Evolutionary conservation across 1,140 invertebrate species (phyloP), one percentile per base, ranked within the genome.

Genomic region (Aphaenogaster floridana): DNA sequence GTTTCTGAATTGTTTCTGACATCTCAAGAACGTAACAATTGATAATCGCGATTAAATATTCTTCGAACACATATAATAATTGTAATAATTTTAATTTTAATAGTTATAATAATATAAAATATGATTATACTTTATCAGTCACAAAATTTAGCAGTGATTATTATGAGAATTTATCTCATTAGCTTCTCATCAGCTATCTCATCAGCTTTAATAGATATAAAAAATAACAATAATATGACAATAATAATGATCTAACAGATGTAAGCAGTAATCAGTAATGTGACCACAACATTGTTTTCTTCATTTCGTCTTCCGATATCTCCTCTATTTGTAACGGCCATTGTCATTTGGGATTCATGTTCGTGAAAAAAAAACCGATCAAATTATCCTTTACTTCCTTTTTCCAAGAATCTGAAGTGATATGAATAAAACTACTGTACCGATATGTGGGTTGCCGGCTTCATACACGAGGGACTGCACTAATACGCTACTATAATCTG

Each of bases 381-480:
- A 90, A 92, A 90, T 91, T 85, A 61, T 48, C 79, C 79, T 54
- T 36, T n/a, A 64, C 42, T 83, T 69, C 42, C 66, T 76, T 45
- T 72, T 61, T 74, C 57, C 13, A 39, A 11, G 17, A 90, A 86
- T 71, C n/a, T 80, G 84, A 79, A 21, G 28, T 77, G 57, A 86
- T 89, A 61, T 91, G 86, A 93, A 92, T 93, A 88, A 88, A 91
- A 91, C 74, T 86, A 66, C 78, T 57, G 15, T 77, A 64, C 28
- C 69, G 63, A 89, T 87, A 91, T 91, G 84, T 93, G 88, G 92
- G 92, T 94, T 91, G 76, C 86, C 83, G 86, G 74, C 87, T 94
- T 93, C 84, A 92, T 92, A 94, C 91, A 88, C 87, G 87, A 93
- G 64, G 72, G 80, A 88, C 34, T 91, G 89, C n/a, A n/a, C 57